phyloP scores from a whole-genome alignment of 1,140 invertebrate species.

The Macrostomum lignano region DNA sequence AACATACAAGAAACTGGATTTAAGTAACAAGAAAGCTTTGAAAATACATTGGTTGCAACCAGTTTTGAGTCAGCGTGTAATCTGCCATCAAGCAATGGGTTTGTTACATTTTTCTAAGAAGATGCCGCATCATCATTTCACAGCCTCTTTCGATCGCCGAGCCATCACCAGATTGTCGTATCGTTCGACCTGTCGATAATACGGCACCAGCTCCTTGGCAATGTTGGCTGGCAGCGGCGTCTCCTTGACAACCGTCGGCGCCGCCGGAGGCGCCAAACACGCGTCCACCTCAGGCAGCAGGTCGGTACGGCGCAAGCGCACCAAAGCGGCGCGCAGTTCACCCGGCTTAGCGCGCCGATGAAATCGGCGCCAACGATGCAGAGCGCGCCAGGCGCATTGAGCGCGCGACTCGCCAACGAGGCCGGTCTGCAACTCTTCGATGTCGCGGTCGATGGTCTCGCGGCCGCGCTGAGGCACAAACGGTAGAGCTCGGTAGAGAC shows the following conservation, averaged over 20 bases:
- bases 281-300: slow-evolving; percentile 10
- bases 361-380: slow-evolving; percentile 12
- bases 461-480: slow-evolving; percentile 13
- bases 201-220: slow-evolving; percentile 11
- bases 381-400: slow-evolving; percentile 8
- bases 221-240: slow-evolving; percentile 8
- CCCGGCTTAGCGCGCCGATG: slow-evolving; percentile 12
- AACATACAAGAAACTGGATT: too few relatives aligned
- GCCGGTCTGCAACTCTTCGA: slow-evolving; percentile 9
- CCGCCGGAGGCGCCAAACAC: slow-evolving; percentile 9
- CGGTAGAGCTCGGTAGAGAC: slow-evolving; percentile 12
- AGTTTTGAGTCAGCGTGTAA: too few relatives aligned
- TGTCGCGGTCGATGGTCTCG: slow-evolving; percentile 14
- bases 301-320: slow-evolving; percentile 10
- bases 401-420: too few relatives aligned
- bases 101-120: too few relatives aligned
- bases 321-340: slow-evolving; percentile 10
- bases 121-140: too few relatives aligned
- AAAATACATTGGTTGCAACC: too few relatives aligned
- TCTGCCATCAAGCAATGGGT: too few relatives aligned
- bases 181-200: slow-evolving; percentile 11
- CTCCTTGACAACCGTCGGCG: slow-evolving; percentile 8
- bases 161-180: slow-evolving; percentile 11
- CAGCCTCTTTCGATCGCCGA: too few relatives aligned
- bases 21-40: too few relatives aligned